Base-by-base conservation (phyloP, 2,113 vertebrate genomes). In the Lynx canadensis region DNA sequence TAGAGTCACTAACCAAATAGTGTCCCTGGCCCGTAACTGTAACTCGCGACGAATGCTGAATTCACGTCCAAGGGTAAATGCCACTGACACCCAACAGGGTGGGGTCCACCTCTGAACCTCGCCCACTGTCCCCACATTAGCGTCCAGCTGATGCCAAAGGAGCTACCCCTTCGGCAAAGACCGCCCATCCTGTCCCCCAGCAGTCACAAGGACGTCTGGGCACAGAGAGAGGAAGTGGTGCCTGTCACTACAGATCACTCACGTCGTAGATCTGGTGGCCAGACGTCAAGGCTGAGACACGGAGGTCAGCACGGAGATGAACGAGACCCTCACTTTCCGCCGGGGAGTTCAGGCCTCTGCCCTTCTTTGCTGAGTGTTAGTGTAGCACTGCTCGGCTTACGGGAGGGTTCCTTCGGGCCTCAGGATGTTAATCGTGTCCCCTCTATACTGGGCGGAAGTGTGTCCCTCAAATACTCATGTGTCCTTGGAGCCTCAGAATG, bases 1-100 rank as follows among this genome's bases (percentile, higher is more conserved):
- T 10, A 93, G 71, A 0, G 0, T 38, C n/a, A 71, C 5, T 0
- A 78, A 69, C 45, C 63, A 45, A 69, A 0, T 38, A 76, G 66
- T 36, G 13, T 45, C 65, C 79, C 63, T 19, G 41, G 73, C 81
- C 33, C 5, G 60, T 18, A 25, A 3, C 21, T 3, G 8, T 12
- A 55, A 11, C 71, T 85, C 21, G 2, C 0, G 0, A 55, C 4
- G 3, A 10, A 5, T 76, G 60, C 57, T 23, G 25, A 18, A 11
- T 11, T n/a, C 5, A 11, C 10, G 14, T 27, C 4, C 15, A 36
- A 60, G 57, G 29, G 25, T 2, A 52, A 11, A n/a, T 18, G 5
- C 60, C 36, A 3, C 33, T 18, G 36, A 13, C 55, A 29, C 10
- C 11, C 23, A 93, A 85, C 71, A 86, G 57, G 57, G 57, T 23